Conservation (phyloP, 2,797 vertebrate genomes). For the Microhierax caerulescens region DNA sequence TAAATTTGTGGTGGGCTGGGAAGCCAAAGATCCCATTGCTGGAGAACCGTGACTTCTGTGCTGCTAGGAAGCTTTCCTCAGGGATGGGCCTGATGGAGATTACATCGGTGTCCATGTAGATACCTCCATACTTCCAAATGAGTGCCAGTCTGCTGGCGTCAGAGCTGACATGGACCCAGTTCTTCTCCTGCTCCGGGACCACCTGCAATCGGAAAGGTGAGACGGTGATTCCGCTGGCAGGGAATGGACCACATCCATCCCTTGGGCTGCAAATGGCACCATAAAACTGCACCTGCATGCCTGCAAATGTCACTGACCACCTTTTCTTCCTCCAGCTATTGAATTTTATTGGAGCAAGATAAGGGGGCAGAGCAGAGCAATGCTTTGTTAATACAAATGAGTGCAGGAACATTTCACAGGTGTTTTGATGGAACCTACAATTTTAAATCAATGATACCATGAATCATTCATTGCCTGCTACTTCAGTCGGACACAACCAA, state of each 20-base stretch:
- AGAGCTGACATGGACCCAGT: constrained; percentile 74
- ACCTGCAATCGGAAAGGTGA: constrained; percentile 33
- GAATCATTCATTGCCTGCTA: neutral
- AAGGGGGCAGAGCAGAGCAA: neutral
- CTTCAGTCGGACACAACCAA: neutral
- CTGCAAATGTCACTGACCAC: neutral
- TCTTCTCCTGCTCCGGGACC: constrained; percentile 48
- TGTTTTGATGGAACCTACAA: neutral
- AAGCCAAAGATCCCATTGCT: constrained; percentile 79
- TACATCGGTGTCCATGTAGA: constrained; percentile 80
- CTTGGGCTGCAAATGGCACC: neutral
- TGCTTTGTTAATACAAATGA: neutral
- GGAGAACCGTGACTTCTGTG: constrained; percentile 60
- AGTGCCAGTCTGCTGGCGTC: constrained; percentile 74
- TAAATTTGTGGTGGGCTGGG: constrained; percentile 65
- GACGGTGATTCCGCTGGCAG: accelerated
- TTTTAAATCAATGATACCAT: neutral
- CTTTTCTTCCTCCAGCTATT: neutral
- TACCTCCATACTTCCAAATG: constrained; percentile 77
- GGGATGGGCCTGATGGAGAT: constrained; percentile 77
- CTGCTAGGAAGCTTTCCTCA: constrained; percentile 69
- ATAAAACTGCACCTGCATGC: accelerated
- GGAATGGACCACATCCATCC: accelerated
- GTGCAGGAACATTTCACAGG: neutral
- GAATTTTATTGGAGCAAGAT: neutral